A percentile compares a stretch with the other conserved stretches of the same genome.
Conservation (phyloP, 1,140 invertebrate genomes). For the Coboldia fuscipes region DNA sequence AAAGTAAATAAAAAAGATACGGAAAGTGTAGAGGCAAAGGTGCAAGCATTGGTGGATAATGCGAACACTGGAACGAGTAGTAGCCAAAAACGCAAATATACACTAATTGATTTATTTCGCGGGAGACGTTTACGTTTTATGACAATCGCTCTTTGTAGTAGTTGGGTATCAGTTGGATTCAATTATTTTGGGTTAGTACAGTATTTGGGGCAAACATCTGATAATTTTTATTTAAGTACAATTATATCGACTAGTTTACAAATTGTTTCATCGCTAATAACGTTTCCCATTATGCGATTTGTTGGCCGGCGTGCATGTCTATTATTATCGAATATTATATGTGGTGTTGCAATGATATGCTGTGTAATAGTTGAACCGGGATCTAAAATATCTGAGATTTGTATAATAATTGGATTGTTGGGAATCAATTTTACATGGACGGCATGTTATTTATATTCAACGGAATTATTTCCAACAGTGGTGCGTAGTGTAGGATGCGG, state of each 20-base stretch:
- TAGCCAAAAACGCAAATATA: constrained; percentile 26
- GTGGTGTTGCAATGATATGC: constrained; percentile 34
- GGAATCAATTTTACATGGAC: constrained; percentile 35
- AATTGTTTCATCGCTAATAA: constrained; percentile 42
- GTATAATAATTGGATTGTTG: too few relatives aligned
- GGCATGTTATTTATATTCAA: constrained; percentile 36
- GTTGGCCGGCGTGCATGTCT: constrained; percentile 39
- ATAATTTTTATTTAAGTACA: constrained; percentile 51
- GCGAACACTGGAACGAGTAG: constrained; percentile 13
- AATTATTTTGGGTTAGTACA: constrained; percentile 55
- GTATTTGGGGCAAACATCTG: constrained; percentile 44
- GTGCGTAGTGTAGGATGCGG: constrained; percentile 40
- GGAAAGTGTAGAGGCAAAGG: constrained; percentile 24
- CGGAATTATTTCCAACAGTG: constrained; percentile 44
- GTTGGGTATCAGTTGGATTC: constrained; percentile 49
- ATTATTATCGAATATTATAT: constrained; percentile 33
- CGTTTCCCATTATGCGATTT: constrained; percentile 35
- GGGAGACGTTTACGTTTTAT: constrained; percentile 52
- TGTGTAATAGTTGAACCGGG: constrained; percentile 32
- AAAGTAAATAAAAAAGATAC: constrained; percentile 27
- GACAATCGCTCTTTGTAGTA: constrained; percentile 43
- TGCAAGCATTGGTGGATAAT: constrained; percentile 17
- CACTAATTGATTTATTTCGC: constrained; percentile 40
- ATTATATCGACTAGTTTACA: constrained; percentile 38
- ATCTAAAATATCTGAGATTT: too few relatives aligned